A percentile compares a stretch with the other conserved stretches of the same genome.
phyloP scores from a whole-genome alignment of 2,797 vertebrate species.

The Scomberomorus guttatus region DNA sequence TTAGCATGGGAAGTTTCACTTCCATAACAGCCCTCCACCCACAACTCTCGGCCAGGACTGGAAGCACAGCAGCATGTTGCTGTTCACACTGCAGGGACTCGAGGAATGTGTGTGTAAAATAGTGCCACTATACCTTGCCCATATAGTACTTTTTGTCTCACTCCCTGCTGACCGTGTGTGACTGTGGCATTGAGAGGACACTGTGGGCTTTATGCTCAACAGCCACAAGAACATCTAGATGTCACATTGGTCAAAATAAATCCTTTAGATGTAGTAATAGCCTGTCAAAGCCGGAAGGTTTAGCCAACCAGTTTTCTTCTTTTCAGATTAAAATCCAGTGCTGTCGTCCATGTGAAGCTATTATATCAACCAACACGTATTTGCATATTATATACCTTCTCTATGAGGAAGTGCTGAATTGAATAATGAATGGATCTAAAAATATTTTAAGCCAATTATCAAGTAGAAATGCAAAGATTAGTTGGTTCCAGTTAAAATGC shows the following conservation, averaged over 20 bases:
- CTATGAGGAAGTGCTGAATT: background rate
- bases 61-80: conserved; percentile 24
- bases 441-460: background rate
- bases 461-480: background rate
- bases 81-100: conserved; percentile 39
- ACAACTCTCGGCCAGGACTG: conserved; percentile 10
- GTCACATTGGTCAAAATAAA: conserved; percentile 2
- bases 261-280: background rate
- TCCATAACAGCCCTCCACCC: conserved; percentile 48
- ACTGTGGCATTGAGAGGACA: background rate
- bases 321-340: background rate
- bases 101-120: conserved; percentile 18
- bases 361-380: background rate
- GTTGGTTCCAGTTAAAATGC: background rate
- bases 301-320: background rate
- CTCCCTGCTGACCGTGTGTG: conserved; percentile 1
- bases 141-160: background rate
- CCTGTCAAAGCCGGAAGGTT: background rate
- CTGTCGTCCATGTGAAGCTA: too few species aligned
- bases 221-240: background rate
- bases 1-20: conserved; percentile 76
- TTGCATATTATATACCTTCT: background rate
- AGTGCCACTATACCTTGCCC: background rate
- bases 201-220: background rate
- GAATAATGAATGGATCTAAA: too few species aligned